Base-by-base conservation (phyloP, 1,140 invertebrate genomes). In the Riptortus pedestris region DNA sequence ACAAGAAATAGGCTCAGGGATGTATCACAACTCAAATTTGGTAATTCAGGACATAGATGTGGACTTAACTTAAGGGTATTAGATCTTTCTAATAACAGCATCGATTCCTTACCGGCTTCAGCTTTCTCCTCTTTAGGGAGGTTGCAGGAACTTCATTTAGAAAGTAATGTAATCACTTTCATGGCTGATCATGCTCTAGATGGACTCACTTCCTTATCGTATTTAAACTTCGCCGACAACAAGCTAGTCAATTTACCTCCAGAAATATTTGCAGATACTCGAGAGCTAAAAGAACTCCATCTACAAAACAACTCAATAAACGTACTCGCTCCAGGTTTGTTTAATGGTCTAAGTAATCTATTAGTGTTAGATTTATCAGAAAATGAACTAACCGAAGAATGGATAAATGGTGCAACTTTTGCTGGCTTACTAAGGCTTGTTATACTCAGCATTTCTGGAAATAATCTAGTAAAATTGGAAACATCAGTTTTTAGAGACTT, bases 341-440 rank as follows among this genome's bases (percentile, higher is more conserved):
- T 94, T 72, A 83, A 83, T 69, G 87, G 89, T 62, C 76, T 96
- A 18, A 81, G 84, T 3, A 87, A 91, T 72, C 74, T 97, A 26
- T 74, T 88, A 62, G 82, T 90, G 27, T 76, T 96, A 9, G 90
- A 96, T 73, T 75, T 94, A 66, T 88, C 90, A 22, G 81, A 84
- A 65, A 96, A 97, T 71, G 85, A 90, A 73, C 76, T 96, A 28
- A 88, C 87, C 31, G 83, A 83, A 48, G 88, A 89, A 71, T 95
- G 87, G 91, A 86, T 91, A 38, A 91, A 90, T 72, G 82, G 85
- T 0, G 89, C 87, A 4, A 93, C 90, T 3, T 93, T 95, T 75
- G 80, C 83, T 28, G 88, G 89, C 55, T 77, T 94, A 4, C 85
- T 88, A 65, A 80, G 88, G 51, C 78, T 94, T 4, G 82, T 90